Evolutionary conservation across 1,140 invertebrate genomes (phyloP), one percentile per base, ranked within the genome.

Genomic region (Trissolcus basalis): DNA sequence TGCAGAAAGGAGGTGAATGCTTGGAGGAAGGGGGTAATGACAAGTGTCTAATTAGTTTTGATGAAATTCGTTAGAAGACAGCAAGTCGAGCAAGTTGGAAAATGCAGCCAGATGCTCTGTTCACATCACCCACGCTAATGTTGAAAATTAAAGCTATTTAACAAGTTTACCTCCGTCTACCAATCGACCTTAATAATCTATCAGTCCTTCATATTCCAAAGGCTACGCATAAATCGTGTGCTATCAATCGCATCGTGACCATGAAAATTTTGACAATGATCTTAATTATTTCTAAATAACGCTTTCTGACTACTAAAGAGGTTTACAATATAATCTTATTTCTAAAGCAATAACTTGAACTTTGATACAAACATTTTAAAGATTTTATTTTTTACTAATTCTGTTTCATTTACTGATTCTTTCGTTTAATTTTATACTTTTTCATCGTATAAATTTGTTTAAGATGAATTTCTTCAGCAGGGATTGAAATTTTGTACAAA

Each of bases 171-270:
- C 80, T 68, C 77, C 74, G 77, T 81, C 79, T 79, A 75, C 79
- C 80, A 83, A 85, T 86, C 83, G 83, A 83, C 85, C 83, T 82
- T 85, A 85, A 86, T 86, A 83, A 85, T 81, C 77, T 64, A 82
- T 84, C 80, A 83, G 78, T 80, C 75, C 71, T 82, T 79, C 77
- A 78, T 82, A 83, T 36, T 71, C 60, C 14, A 44, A 13, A 76
- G 60, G 60, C 12, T 50, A 69, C 59, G 43, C 27, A 64, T 69
- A 63, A 64, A 73, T 69, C 64, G 49, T 6, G 19, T 6, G 6
- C 55, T 69, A 69, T 68, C 58, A 68, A 71, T 71, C 19, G 53
- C 27, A 54, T 27, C 35, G 32, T 61, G 69, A 60, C 69, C 69
- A 63, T 72, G 69, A 69, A 68, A 72, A 54, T 72, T 72, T 63